Percentiles rank a stretch among this genome's conserved stretches.
Conservation (phyloP, 2,888 invertebrate genomes). For the Thecophora atra region DNA sequence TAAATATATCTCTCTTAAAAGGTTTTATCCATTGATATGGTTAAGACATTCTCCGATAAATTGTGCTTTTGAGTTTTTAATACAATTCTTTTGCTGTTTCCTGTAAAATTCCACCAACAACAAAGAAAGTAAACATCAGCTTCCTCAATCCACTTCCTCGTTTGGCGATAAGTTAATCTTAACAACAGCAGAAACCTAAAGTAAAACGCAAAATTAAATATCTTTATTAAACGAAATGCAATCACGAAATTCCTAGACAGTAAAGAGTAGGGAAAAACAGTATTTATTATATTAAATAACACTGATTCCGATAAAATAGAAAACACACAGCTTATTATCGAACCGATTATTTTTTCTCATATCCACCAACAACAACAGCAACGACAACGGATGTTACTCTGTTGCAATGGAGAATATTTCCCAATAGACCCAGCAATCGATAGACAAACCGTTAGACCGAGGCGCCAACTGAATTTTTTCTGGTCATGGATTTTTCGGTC, state of each 20-base stretch:
- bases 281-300: not conserved
- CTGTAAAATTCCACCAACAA: not conserved
- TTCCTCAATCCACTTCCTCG: not conserved
- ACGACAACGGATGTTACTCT: not conserved
- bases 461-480: too few relatives aligned
- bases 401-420: not conserved
- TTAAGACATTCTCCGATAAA: too few relatives aligned
- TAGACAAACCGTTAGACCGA: too few relatives aligned
- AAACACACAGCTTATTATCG: not conserved
- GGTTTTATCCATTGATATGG: too few relatives aligned
- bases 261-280: not conserved
- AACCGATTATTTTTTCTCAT: too few relatives aligned
- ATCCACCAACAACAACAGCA: not conserved
- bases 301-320: slow-evolving; percentile 21
- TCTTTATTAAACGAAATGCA: not conserved
- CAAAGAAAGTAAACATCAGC: not conserved
- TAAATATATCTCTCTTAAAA: too few relatives aligned
- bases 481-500: not conserved
- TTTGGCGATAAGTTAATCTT: slow-evolving; percentile 22
- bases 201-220: not conserved
- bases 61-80: too few relatives aligned
- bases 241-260: too few relatives aligned
- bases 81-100: too few relatives aligned
- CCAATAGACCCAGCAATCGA: not conserved
- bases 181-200: not conserved